phyloP scores from a whole-genome alignment of 2,888 invertebrate genomes.

The Malthinus seriepunctatus region DNA sequence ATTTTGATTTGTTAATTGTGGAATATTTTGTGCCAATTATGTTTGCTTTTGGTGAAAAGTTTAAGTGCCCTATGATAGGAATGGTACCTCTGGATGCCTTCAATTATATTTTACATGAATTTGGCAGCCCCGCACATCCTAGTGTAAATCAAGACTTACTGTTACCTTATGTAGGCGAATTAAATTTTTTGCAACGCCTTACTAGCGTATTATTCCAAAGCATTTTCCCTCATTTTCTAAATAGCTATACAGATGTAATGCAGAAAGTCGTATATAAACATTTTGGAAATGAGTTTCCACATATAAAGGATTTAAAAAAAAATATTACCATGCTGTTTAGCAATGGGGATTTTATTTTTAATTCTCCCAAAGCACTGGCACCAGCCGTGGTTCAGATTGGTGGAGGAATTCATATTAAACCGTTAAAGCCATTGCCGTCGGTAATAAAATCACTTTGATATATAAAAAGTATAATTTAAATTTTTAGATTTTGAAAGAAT shows the following conservation, averaged over 20 bases:
- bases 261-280: conserved; percentile 28
- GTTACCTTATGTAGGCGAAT: conserved; percentile 33
- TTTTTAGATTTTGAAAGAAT: conserved; percentile 45
- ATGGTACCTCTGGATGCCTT: conserved; percentile 36
- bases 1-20: conserved; percentile 47
- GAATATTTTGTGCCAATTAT: conserved; percentile 43
- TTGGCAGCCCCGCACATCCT: conserved; percentile 47
- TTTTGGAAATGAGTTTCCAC: conserved; percentile 44
- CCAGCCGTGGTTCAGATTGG: conserved; percentile 45
- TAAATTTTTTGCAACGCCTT: conserved; percentile 42
- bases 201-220: not conserved
- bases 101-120: conserved; percentile 38
- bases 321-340: conserved; percentile 46
- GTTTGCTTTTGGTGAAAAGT: conserved; percentile 43
- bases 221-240: not conserved
- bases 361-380: conserved; percentile 40
- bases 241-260: not conserved
- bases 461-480: not conserved
- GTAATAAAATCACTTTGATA: conserved; percentile 26
- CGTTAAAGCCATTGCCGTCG: conserved; percentile 37
- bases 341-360: conserved; percentile 45
- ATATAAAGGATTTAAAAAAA: conserved; percentile 37
- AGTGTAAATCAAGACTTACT: conserved; percentile 45
- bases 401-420: conserved; percentile 40
- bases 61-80: conserved; percentile 46